Conservation (phyloP, 1,140 invertebrate genomes). For the Agrypnia vestita region DNA sequence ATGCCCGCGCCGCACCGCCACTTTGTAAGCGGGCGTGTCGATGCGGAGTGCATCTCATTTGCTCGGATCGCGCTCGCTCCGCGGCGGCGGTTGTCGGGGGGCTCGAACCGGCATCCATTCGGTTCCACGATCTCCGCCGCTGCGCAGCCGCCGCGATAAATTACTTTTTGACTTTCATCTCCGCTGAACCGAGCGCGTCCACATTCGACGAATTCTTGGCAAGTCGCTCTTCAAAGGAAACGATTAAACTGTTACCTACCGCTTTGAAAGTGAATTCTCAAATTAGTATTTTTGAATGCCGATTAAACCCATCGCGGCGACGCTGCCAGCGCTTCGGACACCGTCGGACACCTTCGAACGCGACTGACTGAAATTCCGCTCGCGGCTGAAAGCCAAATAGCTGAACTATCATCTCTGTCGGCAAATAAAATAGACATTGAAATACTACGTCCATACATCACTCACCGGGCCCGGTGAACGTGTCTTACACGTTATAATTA, state of each 20-base stretch:
- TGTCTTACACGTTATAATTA: background rate
- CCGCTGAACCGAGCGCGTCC: background rate
- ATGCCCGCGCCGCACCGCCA: background rate
- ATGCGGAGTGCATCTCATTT: constrained; percentile 27
- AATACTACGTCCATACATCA: background rate
- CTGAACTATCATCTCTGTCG: constrained; percentile 25
- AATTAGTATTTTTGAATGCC: constrained; percentile 31
- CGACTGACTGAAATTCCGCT: constrained; percentile 24
- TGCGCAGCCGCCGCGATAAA: too few species aligned
- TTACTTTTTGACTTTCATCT: background rate
- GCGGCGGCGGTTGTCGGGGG: background rate
- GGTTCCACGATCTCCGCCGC: background rate
- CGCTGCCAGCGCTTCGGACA: constrained; percentile 27
- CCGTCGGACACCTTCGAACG: constrained; percentile 15
- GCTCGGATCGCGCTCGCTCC: constrained; percentile 25
- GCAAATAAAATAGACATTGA: constrained; percentile 35
- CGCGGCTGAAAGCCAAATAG: constrained; percentile 35
- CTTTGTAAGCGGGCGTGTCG: constrained; percentile 17
- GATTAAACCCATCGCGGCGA: constrained; percentile 11
- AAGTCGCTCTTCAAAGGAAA: constrained; percentile 24
- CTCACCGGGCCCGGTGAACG: background rate
- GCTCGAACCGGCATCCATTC: background rate
- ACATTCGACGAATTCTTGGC: constrained; percentile 30
- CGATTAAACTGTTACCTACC: constrained; percentile 28
- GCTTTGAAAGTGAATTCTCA: background rate